Evolutionary conservation across 2,888 invertebrate species (phyloP).

Genomic region (Napeogenes inachia): DNA sequence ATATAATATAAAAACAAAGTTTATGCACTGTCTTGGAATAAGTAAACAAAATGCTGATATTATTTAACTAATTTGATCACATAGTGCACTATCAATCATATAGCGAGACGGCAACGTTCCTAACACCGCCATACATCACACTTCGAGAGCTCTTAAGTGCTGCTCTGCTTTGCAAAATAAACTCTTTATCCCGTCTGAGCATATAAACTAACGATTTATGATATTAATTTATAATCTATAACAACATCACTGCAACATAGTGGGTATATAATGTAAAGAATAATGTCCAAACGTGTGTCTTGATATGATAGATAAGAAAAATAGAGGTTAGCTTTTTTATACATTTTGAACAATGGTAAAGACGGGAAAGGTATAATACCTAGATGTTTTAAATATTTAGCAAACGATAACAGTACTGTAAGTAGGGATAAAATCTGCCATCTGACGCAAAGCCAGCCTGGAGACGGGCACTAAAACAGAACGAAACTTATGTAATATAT

Average conservation of each 20-base stretch:
- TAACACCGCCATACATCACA: conserved; percentile 66
- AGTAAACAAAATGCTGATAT: conserved; percentile 13
- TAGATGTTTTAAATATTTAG: too few species aligned
- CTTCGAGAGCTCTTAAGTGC: conserved; percentile 70
- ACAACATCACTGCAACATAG: not conserved
- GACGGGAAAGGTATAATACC: too few species aligned
- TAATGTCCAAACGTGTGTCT: too few species aligned
- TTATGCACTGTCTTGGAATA: not conserved
- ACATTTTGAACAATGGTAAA: too few species aligned
- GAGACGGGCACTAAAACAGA: too few species aligned
- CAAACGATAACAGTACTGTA: too few species aligned
- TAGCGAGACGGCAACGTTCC: conserved; percentile 43
- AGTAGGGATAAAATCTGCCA: too few species aligned
- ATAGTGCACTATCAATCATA: conserved; percentile 68
- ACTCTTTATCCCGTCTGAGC: conserved; percentile 32
- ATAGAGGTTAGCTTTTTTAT: too few species aligned
- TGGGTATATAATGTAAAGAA: too few species aligned
- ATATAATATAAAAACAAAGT: conserved; percentile 6
- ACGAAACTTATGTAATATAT: too few species aligned
- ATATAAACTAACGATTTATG: conserved; percentile 22
- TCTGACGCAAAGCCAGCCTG: too few species aligned
- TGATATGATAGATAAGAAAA: too few species aligned
- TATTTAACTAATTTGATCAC: conserved; percentile 49
- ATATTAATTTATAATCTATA: conserved; percentile 14
- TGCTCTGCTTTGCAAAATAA: conserved; percentile 41